phyloP scores from a whole-genome alignment of 2,113 vertebrate genomes.

The Chunga burmeisteri region DNA sequence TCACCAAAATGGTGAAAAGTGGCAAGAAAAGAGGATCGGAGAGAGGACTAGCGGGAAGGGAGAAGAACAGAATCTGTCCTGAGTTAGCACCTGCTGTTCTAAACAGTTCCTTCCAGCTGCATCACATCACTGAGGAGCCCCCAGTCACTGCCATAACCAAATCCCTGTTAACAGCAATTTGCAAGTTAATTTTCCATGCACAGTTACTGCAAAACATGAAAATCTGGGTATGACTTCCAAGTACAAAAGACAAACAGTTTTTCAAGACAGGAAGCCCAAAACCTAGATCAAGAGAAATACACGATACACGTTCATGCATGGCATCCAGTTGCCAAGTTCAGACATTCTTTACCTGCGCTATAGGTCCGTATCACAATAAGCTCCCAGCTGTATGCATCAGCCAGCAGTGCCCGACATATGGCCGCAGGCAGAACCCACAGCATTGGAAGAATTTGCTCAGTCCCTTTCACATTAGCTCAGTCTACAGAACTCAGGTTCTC shows the following conservation, averaged over 20 bases:
- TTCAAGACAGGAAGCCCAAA: neutral
- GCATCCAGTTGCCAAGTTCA: neutral
- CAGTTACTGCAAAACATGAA: neutral
- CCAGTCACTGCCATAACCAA: neutral
- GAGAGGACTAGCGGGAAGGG: neutral
- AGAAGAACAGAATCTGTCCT: neutral
- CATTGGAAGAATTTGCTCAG: neutral
- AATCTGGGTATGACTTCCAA: neutral
- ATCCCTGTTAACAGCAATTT: rapidly evolving
- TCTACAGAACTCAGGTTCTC: neutral
- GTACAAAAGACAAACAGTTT: neutral
- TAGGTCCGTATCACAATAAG: rapidly evolving
- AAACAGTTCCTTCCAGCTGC: neutral
- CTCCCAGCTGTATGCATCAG: rapidly evolving
- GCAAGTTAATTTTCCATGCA: neutral
- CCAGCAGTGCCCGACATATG: neutral
- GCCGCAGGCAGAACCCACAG: neutral
- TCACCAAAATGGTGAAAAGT: neutral
- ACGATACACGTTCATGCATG: rapidly evolving
- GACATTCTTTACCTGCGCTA: neutral
- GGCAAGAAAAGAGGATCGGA: neutral
- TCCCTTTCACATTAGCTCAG: neutral
- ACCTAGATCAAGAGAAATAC: neutral
- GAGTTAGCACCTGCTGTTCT: neutral
- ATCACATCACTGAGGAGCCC: neutral